Conservation (phyloP, 1,140 invertebrate species). For the Conopomorpha cramerella region DNA sequence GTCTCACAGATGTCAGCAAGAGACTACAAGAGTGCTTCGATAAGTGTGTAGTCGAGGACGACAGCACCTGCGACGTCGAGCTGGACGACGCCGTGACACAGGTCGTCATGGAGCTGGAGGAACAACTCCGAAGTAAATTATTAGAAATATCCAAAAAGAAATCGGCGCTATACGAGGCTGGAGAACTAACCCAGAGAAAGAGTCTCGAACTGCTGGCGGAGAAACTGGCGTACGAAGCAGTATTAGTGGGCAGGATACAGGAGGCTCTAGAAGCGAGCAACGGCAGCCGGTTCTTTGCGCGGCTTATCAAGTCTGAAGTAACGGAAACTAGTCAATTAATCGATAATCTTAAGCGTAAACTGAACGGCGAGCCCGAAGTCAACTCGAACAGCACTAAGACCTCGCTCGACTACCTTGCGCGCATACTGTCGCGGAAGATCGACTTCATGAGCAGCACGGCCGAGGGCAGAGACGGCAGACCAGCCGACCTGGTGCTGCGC, state of each 20-base stretch:
- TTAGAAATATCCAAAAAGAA: constrained; percentile 67
- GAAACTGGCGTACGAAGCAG: constrained; percentile 76
- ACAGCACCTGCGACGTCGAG: constrained; percentile 41
- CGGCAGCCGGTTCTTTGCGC: constrained; percentile 59
- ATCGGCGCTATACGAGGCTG: constrained; percentile 62
- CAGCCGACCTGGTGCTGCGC: constrained; percentile 35
- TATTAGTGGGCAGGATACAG: constrained; percentile 67
- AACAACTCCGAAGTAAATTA: constrained; percentile 68
- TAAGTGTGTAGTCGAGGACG: constrained; percentile 54
- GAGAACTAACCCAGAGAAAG: constrained; percentile 67
- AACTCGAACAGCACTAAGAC: constrained; percentile 55
- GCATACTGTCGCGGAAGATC: constrained; percentile 66
- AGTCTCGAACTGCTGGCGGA: constrained; percentile 73
- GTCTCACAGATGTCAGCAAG: constrained; percentile 62
- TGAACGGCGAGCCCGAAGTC: constrained; percentile 62
- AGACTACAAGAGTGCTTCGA: constrained; percentile 62
- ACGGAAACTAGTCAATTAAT: constrained; percentile 76
- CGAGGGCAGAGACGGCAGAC: constrained; percentile 18
- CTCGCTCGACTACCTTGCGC: constrained; percentile 67
- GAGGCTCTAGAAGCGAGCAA: constrained; percentile 59
- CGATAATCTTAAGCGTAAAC: constrained; percentile 68
- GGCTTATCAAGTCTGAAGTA: constrained; percentile 65
- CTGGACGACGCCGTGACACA: constrained; percentile 63
- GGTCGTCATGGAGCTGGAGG: constrained; percentile 68
- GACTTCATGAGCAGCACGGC: constrained; percentile 34